These are phyloP conservation scores for Entomyzon cyanotis DNA, from an alignment of 2,113 vertebrate genomes.

Conservation along the genomic window DNA sequence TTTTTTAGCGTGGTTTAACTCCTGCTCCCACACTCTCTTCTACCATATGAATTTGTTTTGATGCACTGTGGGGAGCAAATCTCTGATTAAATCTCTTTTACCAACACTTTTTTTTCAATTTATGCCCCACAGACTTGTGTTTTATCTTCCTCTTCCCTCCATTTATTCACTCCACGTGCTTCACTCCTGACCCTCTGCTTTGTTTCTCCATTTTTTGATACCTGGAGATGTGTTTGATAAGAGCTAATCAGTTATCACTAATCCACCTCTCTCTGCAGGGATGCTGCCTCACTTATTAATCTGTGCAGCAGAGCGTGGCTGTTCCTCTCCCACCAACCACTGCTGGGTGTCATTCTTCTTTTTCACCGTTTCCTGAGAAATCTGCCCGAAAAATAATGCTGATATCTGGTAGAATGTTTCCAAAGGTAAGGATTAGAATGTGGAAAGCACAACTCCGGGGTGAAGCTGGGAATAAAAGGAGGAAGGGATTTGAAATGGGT, in stretches of 20 bases:
- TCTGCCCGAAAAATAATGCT: background rate
- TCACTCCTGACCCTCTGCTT: background rate
- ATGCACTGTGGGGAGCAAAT: background rate
- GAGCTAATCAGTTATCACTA: background rate
- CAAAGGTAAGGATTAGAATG: background rate
- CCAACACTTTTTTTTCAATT: background rate
- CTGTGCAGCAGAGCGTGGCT: background rate
- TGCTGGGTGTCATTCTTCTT: background rate
- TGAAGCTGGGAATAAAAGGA: background rate
- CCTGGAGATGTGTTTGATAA: background rate
- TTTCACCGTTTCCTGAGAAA: background rate
- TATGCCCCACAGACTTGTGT: background rate
- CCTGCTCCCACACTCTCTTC: background rate
- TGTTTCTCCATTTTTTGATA: background rate
- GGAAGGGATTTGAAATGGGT: background rate
- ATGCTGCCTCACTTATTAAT: background rate
- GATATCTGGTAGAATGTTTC: background rate
- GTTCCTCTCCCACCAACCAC: background rate
- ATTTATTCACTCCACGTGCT: background rate
- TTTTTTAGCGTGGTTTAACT: background rate
- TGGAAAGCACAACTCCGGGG: background rate
- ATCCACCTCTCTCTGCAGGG: background rate
- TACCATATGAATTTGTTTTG: background rate
- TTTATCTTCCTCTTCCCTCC: background rate
- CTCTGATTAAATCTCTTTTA: background rate